Conservation (phyloP, 1,140 invertebrate species). For the Drosophila tani region DNA sequence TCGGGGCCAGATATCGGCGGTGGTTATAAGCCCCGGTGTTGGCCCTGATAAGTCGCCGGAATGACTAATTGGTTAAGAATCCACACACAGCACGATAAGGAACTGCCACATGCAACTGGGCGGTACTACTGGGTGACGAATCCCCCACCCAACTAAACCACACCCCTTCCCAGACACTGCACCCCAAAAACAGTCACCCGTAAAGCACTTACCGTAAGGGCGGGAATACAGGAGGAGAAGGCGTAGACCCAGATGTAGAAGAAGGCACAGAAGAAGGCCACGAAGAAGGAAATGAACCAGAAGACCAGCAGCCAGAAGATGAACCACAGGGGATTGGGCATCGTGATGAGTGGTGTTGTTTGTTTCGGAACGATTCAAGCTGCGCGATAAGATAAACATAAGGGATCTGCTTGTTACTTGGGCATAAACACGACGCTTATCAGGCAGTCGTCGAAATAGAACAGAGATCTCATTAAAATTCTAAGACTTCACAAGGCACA, state of each 20-base stretch:
- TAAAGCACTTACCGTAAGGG: slow-evolving; percentile 86
- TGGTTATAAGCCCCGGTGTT: slow-evolving; percentile 37
- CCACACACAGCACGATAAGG: slow-evolving; percentile 47
- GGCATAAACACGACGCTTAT: slow-evolving; percentile 11
- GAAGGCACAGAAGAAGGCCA: slow-evolving; percentile 90
- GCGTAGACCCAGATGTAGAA: slow-evolving; percentile 90
- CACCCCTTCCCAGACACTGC: neutral
- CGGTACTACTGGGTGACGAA: slow-evolving; percentile 2
- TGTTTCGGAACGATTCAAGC: slow-evolving; percentile 37
- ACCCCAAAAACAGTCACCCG: neutral
- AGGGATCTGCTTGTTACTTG: slow-evolving; percentile 17
- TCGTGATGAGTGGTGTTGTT: slow-evolving; percentile 51
- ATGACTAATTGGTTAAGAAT: slow-evolving; percentile 61
- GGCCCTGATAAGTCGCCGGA: slow-evolving; percentile 36
- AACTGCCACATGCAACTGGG: slow-evolving; percentile 22
- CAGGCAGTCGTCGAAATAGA: neutral
- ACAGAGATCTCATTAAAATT: slow-evolving; percentile 17
- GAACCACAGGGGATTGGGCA: slow-evolving; percentile 88
- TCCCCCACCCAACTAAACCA: neutral
- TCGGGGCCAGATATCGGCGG: slow-evolving; percentile 28
- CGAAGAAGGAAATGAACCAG: slow-evolving; percentile 90
- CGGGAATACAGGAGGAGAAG: slow-evolving; percentile 89
- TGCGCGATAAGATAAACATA: slow-evolving; percentile 65
- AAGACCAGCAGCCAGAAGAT: slow-evolving; percentile 92
- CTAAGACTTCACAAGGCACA: neutral